Base-by-base conservation (phyloP, 2,888 invertebrate species). In the Microctonus aethiopoides region DNA sequence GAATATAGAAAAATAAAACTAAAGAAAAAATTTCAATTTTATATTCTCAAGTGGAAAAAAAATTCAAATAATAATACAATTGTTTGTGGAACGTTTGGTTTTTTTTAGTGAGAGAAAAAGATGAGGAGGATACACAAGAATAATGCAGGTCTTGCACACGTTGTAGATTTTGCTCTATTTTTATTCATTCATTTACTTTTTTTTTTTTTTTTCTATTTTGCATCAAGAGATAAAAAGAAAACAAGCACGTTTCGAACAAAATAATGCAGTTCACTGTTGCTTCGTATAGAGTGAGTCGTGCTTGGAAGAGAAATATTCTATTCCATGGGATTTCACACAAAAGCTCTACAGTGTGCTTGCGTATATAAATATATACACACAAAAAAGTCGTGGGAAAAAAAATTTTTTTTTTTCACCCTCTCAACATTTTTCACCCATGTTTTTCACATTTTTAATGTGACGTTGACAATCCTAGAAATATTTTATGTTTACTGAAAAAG, bases 51-150 rank as follows among this genome's bases (percentile, higher is more conserved):
- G 29, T 5, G 7, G 7, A 29, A 3, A 29, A 29, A 32, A 46
- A 56, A 29, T 26, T 46, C 26, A 46, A 62, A 62, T 62, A 62
- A 29, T 29, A n/a, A 41, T 62, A 26, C 62, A 62, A 56, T 29
- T 56, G 29, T n/a, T 29, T 29, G 29, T 51, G 62, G 24, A 62
- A 46, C 24, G 24, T 29, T 41, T 22, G 16, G 22, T 41, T 62
- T 20, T 59, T 29, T 5, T 5, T 29, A 29, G 7, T 29, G 29
- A 29, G 3, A 29, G 7, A 5, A 29, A 29, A 29, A 5, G 29
- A 29, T 7, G 3, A 7, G 7, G 29, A 3, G 29, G 29, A 29
- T 29, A 7, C 29, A 29, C 29, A 29, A 29, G 29, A 29, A 29
- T 29, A 29, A 29, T 29, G 29, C 29, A 29, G 29, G 29, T 29